Evolutionary conservation across 2,113 vertebrate species (phyloP), one percentile per base, ranked within the genome.

Genomic region (Ammodytes dubius): DNA sequence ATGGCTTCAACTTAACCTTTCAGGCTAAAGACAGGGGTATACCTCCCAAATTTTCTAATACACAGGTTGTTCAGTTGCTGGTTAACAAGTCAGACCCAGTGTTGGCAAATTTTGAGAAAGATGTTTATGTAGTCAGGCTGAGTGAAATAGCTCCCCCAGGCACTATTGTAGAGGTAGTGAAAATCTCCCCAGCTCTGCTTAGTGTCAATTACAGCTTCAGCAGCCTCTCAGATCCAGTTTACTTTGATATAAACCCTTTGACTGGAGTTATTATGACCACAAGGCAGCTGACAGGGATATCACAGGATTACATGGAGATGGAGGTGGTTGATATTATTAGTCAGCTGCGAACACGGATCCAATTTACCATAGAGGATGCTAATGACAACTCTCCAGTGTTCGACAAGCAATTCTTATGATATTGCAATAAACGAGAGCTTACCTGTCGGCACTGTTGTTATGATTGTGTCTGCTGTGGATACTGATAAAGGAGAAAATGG

Each of bases 111-210:
- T 99, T 99, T 83, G 97, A 97, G 83, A 96, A 96, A 70, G 96
- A 97, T 80, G 58, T 79, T 1, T 99, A 99, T 56, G 95, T 95
- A 85, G 90, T 96, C 71, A 94, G 90, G 1, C 88, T 99, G 86
- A 98, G 95, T 93, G 98, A 99, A 91, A 96, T 99, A 83, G 96
- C 97, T 69, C 98, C 98, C 90, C 97, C 97, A 70, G 97, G 97
- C 81, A 96, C 96, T 19, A 83, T 96, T 71, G 96, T 99, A 82
- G 96, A 94, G 67, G 87, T 95, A 70, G 95, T 99, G 75, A 96
- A 94, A 87, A 90, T 97, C 74, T 89, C 75, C 37, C 96, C 97
- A 17, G 95, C 96, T 76, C 95, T 96, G 2, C 90, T 83, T 2
- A 93, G 91, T 85, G 95, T 96, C 91, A 97, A 96, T 93, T 99